Conservation (phyloP, 2,113 vertebrate genomes). For the Thunnus thynnus region DNA sequence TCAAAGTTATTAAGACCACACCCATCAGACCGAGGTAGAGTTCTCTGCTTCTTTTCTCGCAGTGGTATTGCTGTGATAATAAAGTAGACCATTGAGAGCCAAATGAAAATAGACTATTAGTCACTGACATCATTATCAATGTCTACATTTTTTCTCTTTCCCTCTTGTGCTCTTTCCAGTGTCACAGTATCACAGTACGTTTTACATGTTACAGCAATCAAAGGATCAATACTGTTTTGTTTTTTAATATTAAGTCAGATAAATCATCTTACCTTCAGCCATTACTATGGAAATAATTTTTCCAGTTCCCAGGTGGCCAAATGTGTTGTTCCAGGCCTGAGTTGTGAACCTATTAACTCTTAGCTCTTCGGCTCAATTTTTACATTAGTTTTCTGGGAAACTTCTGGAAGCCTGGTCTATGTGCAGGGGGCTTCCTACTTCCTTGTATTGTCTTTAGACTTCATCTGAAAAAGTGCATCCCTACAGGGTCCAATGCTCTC, state of each 20-base stretch:
- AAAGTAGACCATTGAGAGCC: constrained; percentile 33
- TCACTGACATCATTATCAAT: constrained; percentile 1
- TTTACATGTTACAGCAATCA: not conserved
- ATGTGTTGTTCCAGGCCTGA: constrained; percentile 24
- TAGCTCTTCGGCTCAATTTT: constrained; percentile 15
- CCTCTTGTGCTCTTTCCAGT: not conserved
- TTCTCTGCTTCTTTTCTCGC: constrained; percentile 75
- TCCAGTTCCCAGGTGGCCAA: constrained; percentile 27
- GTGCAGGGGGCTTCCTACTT: constrained; percentile 77
- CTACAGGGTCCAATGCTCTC: not conserved
- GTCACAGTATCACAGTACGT: not conserved
- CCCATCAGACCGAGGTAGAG: constrained; percentile 75
- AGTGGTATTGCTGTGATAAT: constrained; percentile 70
- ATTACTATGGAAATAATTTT: constrained; percentile 52
- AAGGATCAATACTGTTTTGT: not conserved
- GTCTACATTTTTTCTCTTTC: not conserved
- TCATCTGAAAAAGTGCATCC: constrained; percentile 45
- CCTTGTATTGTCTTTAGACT: constrained; percentile 77
- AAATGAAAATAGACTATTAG: not conserved
- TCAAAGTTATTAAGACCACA: constrained; percentile 75
- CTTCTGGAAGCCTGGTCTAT: constrained; percentile 57
- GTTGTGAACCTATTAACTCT: constrained; percentile 1
- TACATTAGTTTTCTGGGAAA: constrained; percentile 51
- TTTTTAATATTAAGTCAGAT: not conserved
- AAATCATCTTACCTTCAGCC: constrained; percentile 76